Evolutionary conservation across 2,113 vertebrate genomes (phyloP), one percentile per base, ranked within the genome.

Genomic region (Pituophis catenifer): DNA sequence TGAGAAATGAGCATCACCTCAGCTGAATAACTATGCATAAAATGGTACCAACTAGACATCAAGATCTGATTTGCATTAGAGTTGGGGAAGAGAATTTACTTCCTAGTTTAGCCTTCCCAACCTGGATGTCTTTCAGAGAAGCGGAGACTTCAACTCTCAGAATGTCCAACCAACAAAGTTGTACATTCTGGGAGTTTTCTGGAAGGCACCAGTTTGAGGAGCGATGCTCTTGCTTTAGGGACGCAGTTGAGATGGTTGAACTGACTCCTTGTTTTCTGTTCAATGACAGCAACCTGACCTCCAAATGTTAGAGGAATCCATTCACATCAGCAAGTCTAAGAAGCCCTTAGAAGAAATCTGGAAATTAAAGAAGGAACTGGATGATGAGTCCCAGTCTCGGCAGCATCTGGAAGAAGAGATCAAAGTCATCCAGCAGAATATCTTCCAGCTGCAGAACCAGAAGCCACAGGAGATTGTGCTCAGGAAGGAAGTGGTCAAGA

Each of bases 381-480:
- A 99, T 0, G 99, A 99, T 87, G 99, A 99, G 97, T 94, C 96
- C 1, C 98, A 99, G 89, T 98, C 98, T 87, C 97, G 99, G 88
- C 98, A 98, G 55, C 99, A 99, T 96, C 97, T 99, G 3, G 98
- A 99, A 95, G 98, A 95, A 0, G 99, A 99, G 96, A 98, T 99
- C 92, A 95, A 97, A 95, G 97, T 95, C 48, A 98, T 99, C 89
- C 99, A 99, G 95, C 98, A 97, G 24, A 98, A 99, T 92, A 99
- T 99, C 38, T 97, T 98, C 93, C 91, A 97, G 38, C 97, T 99
- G 92, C 98, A 98, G 96, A 98, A 98, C 90, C 98, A 98, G 94
- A 98, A 98, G 95, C 99, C 99, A 0, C 98, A 98, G 93, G 99
- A 99, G 93, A 98, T 98, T 0, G 94, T 99, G 33, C 96, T 99